These are phyloP conservation scores for Sminthurinus signatus DNA, from an alignment of 1,140 invertebrate genomes.

Conservation along the genomic window DNA sequence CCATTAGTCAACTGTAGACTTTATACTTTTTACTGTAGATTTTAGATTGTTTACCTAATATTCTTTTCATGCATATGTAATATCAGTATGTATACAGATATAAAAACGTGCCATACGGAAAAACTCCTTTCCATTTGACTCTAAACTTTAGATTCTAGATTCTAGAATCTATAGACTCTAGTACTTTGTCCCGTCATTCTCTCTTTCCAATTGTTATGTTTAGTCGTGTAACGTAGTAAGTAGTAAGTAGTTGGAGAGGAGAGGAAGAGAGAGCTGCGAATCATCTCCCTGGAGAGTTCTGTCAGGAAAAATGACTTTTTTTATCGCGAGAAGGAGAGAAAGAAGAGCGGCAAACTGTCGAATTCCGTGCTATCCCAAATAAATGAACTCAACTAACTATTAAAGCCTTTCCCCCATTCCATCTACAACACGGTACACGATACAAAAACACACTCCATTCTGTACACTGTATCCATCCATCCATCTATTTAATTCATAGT, in stretches of 20 bases:
- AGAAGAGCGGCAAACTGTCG: slow-evolving; percentile 41
- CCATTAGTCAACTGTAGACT: slow-evolving; percentile 16
- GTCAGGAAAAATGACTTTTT: slow-evolving; percentile 39
- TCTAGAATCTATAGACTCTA: slow-evolving; percentile 4
- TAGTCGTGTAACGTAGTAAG: slow-evolving; percentile 2
- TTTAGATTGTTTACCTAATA: slow-evolving; percentile 10
- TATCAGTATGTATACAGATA: neutral
- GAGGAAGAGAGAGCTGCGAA: slow-evolving; percentile 20
- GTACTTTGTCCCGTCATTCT: neutral
- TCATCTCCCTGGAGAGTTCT: slow-evolving; percentile 24
- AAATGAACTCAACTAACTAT: slow-evolving; percentile 27
- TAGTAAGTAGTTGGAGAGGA: too few species aligned
- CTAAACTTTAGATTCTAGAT: too few species aligned
- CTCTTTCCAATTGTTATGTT: slow-evolving; percentile 6
- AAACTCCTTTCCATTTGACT: too few species aligned
- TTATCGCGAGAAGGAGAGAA: too few species aligned
- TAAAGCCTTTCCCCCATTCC: slow-evolving; percentile 26
- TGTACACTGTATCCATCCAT: neutral
- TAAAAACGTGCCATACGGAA: neutral
- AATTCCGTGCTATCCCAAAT: slow-evolving; percentile 33
- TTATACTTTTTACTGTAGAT: too few species aligned
- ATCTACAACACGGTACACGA: too few species aligned
- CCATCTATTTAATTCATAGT: slow-evolving; percentile 9
- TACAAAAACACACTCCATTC: too few species aligned
- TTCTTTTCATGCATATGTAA: neutral